These are phyloP conservation scores for Corythornis vintsioides DNA, from an alignment of 2,113 vertebrate species.

Conservation along the genomic window DNA sequence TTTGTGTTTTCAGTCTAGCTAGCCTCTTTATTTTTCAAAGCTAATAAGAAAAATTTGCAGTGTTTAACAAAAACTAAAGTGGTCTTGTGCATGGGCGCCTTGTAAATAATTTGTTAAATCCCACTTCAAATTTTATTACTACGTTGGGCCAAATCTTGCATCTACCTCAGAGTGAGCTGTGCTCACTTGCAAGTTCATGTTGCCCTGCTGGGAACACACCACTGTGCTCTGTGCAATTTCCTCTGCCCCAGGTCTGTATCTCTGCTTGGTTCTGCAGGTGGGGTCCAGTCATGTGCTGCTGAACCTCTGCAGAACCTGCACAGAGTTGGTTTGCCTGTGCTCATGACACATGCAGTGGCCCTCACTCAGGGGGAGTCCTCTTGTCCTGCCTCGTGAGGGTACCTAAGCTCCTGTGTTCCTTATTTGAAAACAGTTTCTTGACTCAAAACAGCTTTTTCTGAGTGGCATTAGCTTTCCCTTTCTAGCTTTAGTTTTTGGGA, in stretches of 20 bases:
- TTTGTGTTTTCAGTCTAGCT: background rate
- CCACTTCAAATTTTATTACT: background rate
- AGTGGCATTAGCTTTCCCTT: background rate
- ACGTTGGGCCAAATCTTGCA: background rate
- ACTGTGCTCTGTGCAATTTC: background rate
- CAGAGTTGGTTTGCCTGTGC: background rate
- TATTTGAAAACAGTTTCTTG: background rate
- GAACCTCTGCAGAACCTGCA: rapidly evolving
- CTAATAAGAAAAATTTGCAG: background rate
- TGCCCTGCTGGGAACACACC: background rate
- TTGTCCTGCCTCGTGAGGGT: background rate
- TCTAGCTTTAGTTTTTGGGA: background rate
- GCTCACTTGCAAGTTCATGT: background rate
- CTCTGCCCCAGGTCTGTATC: background rate
- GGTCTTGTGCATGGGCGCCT: rapidly evolving
- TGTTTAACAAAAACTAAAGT: background rate
- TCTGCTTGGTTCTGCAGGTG: background rate
- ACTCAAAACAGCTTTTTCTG: background rate
- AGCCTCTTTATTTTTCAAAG: background rate
- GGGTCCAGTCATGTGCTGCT: rapidly evolving
- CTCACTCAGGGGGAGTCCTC: background rate
- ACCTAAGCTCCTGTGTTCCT: background rate
- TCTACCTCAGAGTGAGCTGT: background rate
- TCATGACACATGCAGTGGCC: background rate
- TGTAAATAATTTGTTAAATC: background rate